A percentile compares a stretch with the other conserved stretches of the same genome.
Conservation (phyloP, 2,113 vertebrate species). For the Atlantisia rogersi region DNA sequence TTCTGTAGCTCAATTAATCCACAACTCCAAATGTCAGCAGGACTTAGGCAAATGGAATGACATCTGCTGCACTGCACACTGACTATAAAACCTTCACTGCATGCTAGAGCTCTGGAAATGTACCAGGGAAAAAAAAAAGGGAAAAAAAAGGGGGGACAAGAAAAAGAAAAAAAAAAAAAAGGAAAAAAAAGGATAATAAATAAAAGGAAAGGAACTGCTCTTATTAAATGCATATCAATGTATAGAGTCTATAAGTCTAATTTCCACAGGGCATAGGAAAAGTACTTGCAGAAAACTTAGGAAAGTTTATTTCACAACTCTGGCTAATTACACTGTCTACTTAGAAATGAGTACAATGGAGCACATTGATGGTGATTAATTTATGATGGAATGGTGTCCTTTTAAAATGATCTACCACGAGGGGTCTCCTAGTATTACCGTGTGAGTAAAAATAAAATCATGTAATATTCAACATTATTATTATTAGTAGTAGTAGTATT, state of each 20-base stretch:
- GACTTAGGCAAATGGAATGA: conserved; percentile 96
- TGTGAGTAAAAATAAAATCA: neutral
- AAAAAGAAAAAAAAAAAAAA: neutral
- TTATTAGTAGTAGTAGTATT: neutral
- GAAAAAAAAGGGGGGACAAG: neutral
- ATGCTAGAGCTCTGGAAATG: conserved; percentile 76
- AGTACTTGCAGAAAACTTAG: conserved; percentile 40
- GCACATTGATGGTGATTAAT: neutral
- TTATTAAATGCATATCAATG: conserved; percentile 65
- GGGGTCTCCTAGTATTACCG: neutral
- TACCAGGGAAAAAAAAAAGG: conserved; percentile 72
- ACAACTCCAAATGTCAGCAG: conserved; percentile 97
- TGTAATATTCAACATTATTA: neutral
- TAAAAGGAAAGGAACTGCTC: conserved; percentile 62
- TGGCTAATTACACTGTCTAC: neutral
- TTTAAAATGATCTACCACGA: neutral
- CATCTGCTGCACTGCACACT: conserved; percentile 91
- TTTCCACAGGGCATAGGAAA: conserved; percentile 38
- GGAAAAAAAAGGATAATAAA: conserved; percentile 26
- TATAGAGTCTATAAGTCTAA: conserved; percentile 55
- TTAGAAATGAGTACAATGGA: neutral
- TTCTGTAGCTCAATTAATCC: conserved; percentile 90
- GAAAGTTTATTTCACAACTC: neutral
- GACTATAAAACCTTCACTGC: conserved; percentile 88
- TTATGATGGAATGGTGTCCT: neutral